Evolutionary conservation across 2,888 invertebrate genomes (phyloP).

Genomic region (Auanema freiburgensis): DNA sequence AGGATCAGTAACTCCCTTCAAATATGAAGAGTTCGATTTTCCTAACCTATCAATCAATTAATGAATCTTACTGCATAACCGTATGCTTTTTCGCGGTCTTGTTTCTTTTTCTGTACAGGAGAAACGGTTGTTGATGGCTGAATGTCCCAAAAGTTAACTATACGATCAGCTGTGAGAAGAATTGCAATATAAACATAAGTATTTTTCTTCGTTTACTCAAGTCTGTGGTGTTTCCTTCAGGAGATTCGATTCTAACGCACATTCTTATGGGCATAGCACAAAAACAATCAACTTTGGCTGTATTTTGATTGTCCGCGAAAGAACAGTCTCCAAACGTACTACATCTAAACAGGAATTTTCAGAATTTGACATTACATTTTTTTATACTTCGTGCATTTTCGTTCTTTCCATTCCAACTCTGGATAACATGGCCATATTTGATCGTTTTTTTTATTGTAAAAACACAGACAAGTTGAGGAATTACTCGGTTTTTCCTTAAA

Average conservation of each 20-base stretch:
- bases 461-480: conserved; percentile 53
- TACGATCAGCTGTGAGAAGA: conserved; percentile 33
- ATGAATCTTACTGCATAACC: conserved; percentile 32
- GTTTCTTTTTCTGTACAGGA: conserved; percentile 47
- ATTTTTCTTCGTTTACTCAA: conserved; percentile 16
- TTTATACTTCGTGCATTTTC: conserved; percentile 41
- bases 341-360: conserved; percentile 35
- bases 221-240: conserved; percentile 28
- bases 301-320: conserved; percentile 36
- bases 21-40: not conserved
- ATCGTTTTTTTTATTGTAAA: conserved; percentile 61
- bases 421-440: conserved; percentile 59
- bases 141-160: conserved; percentile 60
- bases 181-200: not conserved
- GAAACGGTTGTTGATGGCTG: conserved; percentile 42
- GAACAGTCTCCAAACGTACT: conserved; percentile 56
- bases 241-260: conserved; percentile 57
- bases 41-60: not conserved
- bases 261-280: conserved; percentile 52
- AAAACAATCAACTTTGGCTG: conserved; percentile 42
- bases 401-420: conserved; percentile 48
- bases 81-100: conserved; percentile 55
- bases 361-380: not conserved
- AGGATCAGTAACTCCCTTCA: conserved; percentile 59
- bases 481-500: conserved; percentile 29